phyloP scores from a whole-genome alignment of 2,888 invertebrate species.

The Lithophane semibrunnea region DNA sequence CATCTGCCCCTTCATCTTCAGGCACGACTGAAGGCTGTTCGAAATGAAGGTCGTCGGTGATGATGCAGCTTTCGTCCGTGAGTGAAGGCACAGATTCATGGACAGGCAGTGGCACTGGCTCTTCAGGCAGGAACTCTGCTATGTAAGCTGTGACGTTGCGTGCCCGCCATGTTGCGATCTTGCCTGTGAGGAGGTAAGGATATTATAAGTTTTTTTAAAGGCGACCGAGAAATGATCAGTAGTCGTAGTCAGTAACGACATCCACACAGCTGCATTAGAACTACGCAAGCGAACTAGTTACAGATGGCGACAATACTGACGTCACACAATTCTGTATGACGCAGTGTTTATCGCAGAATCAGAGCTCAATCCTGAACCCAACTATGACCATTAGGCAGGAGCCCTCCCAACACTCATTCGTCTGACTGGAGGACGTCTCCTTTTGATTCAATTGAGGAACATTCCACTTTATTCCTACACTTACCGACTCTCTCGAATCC shows the following conservation, averaged over 20 bases:
- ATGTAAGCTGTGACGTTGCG: slow-evolving; percentile 92
- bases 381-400: background rate
- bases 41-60: slow-evolving; percentile 85
- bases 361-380: background rate
- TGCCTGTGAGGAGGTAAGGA: slow-evolving; percentile 72
- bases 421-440: background rate
- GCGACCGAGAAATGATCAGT: background rate
- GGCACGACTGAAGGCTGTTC: slow-evolving; percentile 76
- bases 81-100: slow-evolving; percentile 92
- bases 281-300: background rate
- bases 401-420: background rate
- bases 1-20: slow-evolving; percentile 85
- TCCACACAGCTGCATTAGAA: slow-evolving; percentile 21
- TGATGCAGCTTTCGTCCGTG: slow-evolving; percentile 78
- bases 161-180: slow-evolving; percentile 92
- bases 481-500: background rate
- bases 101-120: slow-evolving; percentile 92
- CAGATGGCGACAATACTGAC: slow-evolving; percentile 3
- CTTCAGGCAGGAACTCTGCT: slow-evolving; percentile 93
- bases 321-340: slow-evolving; percentile 2
- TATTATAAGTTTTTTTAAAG: background rate
- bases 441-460: background rate
- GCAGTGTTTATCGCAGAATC: background rate
- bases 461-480: background rate
- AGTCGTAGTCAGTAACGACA: slow-evolving; percentile 14